A percentile compares a stretch with the other conserved stretches of the same genome.
These are phyloP conservation scores for Antrozous pallidus DNA, from an alignment of 2,797 vertebrate species.

Conservation along the genomic window DNA sequence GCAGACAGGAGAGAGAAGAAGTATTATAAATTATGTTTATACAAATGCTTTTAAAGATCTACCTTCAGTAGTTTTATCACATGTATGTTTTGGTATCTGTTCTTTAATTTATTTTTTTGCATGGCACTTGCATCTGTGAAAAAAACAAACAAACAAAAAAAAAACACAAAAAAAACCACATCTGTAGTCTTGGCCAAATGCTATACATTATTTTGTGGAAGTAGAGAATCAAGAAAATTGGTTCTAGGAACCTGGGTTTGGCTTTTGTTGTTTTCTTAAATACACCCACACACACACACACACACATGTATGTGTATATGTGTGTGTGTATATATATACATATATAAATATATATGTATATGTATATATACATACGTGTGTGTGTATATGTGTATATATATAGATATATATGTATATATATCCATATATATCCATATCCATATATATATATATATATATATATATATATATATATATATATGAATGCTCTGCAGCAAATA, in stretches of 20 bases:
- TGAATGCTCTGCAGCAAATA: constrained; percentile 82
- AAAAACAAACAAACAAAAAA: background rate
- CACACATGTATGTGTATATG: background rate
- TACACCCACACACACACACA: background rate
- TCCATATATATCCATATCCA: background rate
- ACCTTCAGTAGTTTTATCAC: constrained; percentile 86
- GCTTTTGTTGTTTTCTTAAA: constrained; percentile 55
- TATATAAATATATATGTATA: too few relatives aligned
- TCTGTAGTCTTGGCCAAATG: constrained; percentile 83
- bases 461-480: background rate
- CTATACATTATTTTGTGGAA: constrained; percentile 78
- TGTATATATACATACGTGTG: background rate
- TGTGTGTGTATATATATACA: background rate
- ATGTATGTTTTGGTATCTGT: constrained; percentile 85
- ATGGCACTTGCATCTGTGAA: constrained; percentile 87
- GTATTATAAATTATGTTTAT: constrained; percentile 87
- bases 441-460: background rate
- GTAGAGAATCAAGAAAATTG: constrained; percentile 77
- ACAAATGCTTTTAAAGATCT: constrained; percentile 84
- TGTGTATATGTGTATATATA: background rate
- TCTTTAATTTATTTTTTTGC: constrained; percentile 89
- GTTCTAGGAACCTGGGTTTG: constrained; percentile 73
- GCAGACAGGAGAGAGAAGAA: constrained; percentile 79
- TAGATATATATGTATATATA: too few relatives aligned
- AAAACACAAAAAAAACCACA: constrained; percentile 65